These are phyloP conservation scores for Ormyrus thymus DNA, from an alignment of 2,888 invertebrate genomes.

Conservation along the genomic window DNA sequence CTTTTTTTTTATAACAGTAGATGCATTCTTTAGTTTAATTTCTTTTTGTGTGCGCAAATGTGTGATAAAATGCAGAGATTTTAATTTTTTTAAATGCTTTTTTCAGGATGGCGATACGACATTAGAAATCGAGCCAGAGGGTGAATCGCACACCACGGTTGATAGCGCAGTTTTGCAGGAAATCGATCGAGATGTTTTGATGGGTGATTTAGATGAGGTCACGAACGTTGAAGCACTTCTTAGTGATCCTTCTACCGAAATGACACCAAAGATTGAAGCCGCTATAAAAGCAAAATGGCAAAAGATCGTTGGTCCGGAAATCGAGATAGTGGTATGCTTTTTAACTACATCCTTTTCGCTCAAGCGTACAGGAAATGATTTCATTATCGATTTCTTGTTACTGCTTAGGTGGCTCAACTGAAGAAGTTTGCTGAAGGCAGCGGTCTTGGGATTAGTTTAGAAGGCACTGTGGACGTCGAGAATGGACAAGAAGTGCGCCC, in stretches of 20 bases:
- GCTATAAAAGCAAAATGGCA: slow-evolving; percentile 89
- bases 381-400: not conserved
- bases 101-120: slow-evolving; percentile 81
- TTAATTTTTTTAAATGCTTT: slow-evolving; percentile 24
- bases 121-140: slow-evolving; percentile 85
- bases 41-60: no score
- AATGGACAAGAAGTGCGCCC: slow-evolving; percentile 97
- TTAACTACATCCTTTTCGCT: not conserved
- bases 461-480: slow-evolving; percentile 99
- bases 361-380: not conserved
- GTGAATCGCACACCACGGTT: slow-evolving; percentile 87
- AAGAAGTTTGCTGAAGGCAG: slow-evolving; percentile 92
- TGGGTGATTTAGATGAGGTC: slow-evolving; percentile 81
- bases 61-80: not conserved
- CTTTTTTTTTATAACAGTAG: not conserved
- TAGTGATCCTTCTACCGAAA: slow-evolving; percentile 73
- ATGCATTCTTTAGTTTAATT: not conserved
- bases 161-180: slow-evolving; percentile 78
- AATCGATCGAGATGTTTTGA: slow-evolving; percentile 78
- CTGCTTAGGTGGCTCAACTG: slow-evolving; percentile 88
- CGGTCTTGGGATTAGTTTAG: slow-evolving; percentile 96
- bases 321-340: slow-evolving; percentile 86
- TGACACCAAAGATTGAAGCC: slow-evolving; percentile 83
- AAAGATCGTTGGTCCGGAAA: slow-evolving; percentile 85
- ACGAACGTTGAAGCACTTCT: slow-evolving; percentile 72